phyloP scores from a whole-genome alignment of 2,888 invertebrate genomes.

The Plutella xylostella region DNA sequence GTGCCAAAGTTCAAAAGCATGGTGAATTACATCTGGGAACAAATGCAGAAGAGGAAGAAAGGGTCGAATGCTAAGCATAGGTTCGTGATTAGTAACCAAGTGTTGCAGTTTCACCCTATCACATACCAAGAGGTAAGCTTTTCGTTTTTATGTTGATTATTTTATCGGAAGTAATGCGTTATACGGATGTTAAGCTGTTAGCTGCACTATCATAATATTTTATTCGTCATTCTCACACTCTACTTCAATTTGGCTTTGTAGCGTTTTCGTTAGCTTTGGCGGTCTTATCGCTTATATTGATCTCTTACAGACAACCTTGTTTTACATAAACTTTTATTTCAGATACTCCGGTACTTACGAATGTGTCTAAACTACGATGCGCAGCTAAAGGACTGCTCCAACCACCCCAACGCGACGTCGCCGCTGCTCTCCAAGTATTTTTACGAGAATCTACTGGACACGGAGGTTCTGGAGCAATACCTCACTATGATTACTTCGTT shows the following conservation, averaged over 20 bases:
- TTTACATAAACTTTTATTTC: too few relatives aligned
- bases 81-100: slow-evolving; percentile 74
- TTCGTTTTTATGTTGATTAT: slow-evolving; percentile 3
- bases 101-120: slow-evolving; percentile 77
- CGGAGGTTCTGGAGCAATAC: slow-evolving; percentile 75
- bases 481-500: slow-evolving; percentile 74
- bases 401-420: slow-evolving; percentile 74
- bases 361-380: slow-evolving; percentile 79
- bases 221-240: too few relatives aligned
- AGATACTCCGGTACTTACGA: slow-evolving; percentile 84
- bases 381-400: slow-evolving; percentile 56
- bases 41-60: slow-evolving; percentile 72
- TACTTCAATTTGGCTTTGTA: too few relatives aligned
- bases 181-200: neutral
- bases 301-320: too few relatives aligned
- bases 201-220: neutral
- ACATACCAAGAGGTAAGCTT: slow-evolving; percentile 78
- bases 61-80: slow-evolving; percentile 68
- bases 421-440: slow-evolving; percentile 77
- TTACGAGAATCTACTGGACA: slow-evolving; percentile 57
- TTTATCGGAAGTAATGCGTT: neutral
- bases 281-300: too few relatives aligned
- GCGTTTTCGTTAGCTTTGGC: too few relatives aligned
- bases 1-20: slow-evolving; percentile 81
- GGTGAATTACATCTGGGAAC: slow-evolving; percentile 77